Conservation (phyloP, 1,140 invertebrate genomes). For the Helicoverpa zea region DNA sequence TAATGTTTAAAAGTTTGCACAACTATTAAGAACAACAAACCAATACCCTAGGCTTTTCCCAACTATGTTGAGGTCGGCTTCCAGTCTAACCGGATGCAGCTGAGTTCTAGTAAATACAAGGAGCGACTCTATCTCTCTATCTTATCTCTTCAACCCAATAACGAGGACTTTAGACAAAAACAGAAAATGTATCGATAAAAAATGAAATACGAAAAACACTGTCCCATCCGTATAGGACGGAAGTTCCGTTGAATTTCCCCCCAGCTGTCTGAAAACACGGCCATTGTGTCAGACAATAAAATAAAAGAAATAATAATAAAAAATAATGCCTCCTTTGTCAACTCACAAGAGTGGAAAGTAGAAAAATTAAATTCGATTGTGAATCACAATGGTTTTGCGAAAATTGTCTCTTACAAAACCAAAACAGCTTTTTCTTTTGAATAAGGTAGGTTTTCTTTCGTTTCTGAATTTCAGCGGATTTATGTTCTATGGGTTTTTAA, state of each 20-base stretch:
- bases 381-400: conserved; percentile 47
- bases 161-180: background rate
- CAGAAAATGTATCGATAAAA: background rate
- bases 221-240: conserved; percentile 16
- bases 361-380: conserved; percentile 55
- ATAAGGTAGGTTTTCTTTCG: background rate
- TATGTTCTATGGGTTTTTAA: too few species aligned
- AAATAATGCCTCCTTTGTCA: conserved; percentile 61
- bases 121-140: too few species aligned
- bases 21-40: too few species aligned
- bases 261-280: conserved; percentile 40
- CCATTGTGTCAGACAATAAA: conserved; percentile 63
- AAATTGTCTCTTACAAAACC: conserved; percentile 41
- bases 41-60: too few species aligned
- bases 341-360: background rate
- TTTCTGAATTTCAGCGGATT: background rate
- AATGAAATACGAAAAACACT: background rate
- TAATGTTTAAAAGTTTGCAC: too few species aligned
- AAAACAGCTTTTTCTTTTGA: conserved; percentile 12
- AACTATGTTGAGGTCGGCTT: too few species aligned
- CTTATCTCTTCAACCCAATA: too few species aligned
- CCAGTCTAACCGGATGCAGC: too few species aligned
- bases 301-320: conserved; percentile 69
- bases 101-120: too few species aligned
- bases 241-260: conserved; percentile 51